Percentiles rank a stretch among this genome's conserved stretches.
These are phyloP conservation scores for Sesia bembeciformis DNA, from an alignment of 2,888 invertebrate species.

Conservation along the genomic window DNA sequence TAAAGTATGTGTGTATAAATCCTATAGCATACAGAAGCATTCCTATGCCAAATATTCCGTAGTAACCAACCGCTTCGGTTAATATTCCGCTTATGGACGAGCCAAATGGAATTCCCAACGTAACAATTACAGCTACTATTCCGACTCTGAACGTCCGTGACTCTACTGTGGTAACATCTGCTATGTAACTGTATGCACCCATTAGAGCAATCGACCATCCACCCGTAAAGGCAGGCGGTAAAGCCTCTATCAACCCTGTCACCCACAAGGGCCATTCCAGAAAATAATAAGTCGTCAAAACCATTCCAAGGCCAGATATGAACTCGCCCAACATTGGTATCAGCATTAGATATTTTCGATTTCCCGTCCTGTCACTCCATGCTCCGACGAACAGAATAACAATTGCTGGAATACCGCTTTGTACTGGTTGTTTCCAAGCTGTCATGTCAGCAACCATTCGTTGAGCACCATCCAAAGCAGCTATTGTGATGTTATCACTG, in stretches of 20 bases:
- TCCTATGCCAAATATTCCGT: slow-evolving; percentile 52
- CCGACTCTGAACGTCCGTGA: slow-evolving; percentile 77
- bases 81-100: slow-evolving; percentile 67
- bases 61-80: slow-evolving; percentile 55
- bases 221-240: slow-evolving; percentile 74
- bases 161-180: slow-evolving; percentile 73
- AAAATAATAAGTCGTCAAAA: slow-evolving; percentile 70
- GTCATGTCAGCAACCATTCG: slow-evolving; percentile 65
- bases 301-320: slow-evolving; percentile 59
- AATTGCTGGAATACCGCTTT: slow-evolving; percentile 71
- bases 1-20: slow-evolving; percentile 43
- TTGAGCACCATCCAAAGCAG: slow-evolving; percentile 51
- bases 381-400: slow-evolving; percentile 74
- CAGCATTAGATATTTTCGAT: slow-evolving; percentile 72
- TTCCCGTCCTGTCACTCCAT: slow-evolving; percentile 76
- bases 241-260: slow-evolving; percentile 67
- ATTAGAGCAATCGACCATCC: slow-evolving; percentile 72
- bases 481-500: slow-evolving; percentile 33
- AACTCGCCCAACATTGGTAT: slow-evolving; percentile 72
- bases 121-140: slow-evolving; percentile 69
- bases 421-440: slow-evolving; percentile 69
- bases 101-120: slow-evolving; percentile 64
- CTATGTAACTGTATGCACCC: slow-evolving; percentile 76
- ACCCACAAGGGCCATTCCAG: slow-evolving; percentile 70
- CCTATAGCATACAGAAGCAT: slow-evolving; percentile 40